These are phyloP conservation scores for Drepana arcuata DNA, from an alignment of 1,140 invertebrate genomes.

Conservation along the genomic window DNA sequence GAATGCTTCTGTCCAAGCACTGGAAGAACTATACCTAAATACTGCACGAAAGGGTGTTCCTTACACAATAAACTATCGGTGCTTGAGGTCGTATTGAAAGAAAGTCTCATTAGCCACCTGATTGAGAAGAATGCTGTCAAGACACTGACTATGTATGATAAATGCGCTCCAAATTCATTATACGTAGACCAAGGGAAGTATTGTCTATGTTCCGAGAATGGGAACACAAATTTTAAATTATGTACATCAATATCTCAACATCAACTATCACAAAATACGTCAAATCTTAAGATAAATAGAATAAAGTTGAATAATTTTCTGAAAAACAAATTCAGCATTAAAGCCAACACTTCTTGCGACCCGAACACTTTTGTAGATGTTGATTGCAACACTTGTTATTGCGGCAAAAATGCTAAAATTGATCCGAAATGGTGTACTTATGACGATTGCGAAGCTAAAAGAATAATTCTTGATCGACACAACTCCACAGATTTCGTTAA, in stretches of 20 bases:
- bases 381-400: constrained; percentile 57
- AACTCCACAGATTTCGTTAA: constrained; percentile 12
- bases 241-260: constrained; percentile 36
- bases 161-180: constrained; percentile 33
- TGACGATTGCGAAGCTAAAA: constrained; percentile 49
- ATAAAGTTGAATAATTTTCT: too few relatives aligned
- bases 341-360: constrained; percentile 30
- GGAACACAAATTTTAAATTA: constrained; percentile 24
- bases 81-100: constrained; percentile 33
- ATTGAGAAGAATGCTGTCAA: constrained; percentile 24
- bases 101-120: constrained; percentile 19
- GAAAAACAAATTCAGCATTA: too few relatives aligned
- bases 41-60: constrained; percentile 41
- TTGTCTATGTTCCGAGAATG: constrained; percentile 44
- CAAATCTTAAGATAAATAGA: too few relatives aligned
- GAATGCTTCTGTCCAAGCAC: constrained; percentile 46
- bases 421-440: constrained; percentile 58
- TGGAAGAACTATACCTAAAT: constrained; percentile 24
- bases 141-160: constrained; percentile 4
- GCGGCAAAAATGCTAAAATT: constrained; percentile 42
- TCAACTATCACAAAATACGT: too few relatives aligned
- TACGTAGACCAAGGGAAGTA: constrained; percentile 36
- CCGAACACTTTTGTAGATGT: constrained; percentile 46
- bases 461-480: constrained; percentile 27
- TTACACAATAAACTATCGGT: constrained; percentile 33